Base-by-base conservation (phyloP, 2,797 vertebrate genomes). In the Mormyrops boulengeri region DNA sequence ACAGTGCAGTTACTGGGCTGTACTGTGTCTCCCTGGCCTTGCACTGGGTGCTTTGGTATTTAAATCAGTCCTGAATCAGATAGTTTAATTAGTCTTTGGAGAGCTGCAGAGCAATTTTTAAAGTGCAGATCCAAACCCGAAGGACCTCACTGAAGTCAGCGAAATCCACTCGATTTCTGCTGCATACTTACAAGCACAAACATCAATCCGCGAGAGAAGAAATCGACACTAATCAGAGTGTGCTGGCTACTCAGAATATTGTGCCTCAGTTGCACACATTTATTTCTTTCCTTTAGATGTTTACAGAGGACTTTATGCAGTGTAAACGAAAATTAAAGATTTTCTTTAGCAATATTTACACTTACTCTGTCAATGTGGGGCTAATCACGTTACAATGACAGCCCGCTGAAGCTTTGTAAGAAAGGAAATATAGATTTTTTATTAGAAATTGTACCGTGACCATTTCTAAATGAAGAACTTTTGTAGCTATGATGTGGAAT, bases 31-130 rank as follows among this genome's bases (percentile, higher is more conserved):
- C 88, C 88, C 11, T 11, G 14, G 60, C 88, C 50, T 55, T 90
- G 90, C 89, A 88, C 88, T 90, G 87, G 85, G 22, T 2, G 88
- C 8, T 86, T 34, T 92, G 84, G 95, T 93, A 95, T 95, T 93
- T 91, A 94, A 95, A 95, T 95, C 84, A 91, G 89, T 82, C 89
- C 90, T 91, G 93, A 93, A 95, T 95, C 92, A 90, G 92, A 95
- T 93, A 91, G 91, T 94, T 94, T 95, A 95, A 95, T 95, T 95
- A 94, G 92, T 91, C 92, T 86, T 91, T 90, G 88, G 89, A 90
- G 90, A 88, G 91, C 92, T 91, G 90, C 47, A 52, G 90, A 91
- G 91, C 90, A 12, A 89, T 87, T 87, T 41, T 41, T 85, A 44
- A 53, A 53, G 85, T 49, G 4, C 89, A 1, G 30, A 47, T 86